A percentile compares a stretch with the other conserved stretches of the same genome.
These are phyloP conservation scores for Desmophyllum pertusum DNA, from an alignment of 92 coral and sea anemone species.

Conservation along the genomic window DNA sequence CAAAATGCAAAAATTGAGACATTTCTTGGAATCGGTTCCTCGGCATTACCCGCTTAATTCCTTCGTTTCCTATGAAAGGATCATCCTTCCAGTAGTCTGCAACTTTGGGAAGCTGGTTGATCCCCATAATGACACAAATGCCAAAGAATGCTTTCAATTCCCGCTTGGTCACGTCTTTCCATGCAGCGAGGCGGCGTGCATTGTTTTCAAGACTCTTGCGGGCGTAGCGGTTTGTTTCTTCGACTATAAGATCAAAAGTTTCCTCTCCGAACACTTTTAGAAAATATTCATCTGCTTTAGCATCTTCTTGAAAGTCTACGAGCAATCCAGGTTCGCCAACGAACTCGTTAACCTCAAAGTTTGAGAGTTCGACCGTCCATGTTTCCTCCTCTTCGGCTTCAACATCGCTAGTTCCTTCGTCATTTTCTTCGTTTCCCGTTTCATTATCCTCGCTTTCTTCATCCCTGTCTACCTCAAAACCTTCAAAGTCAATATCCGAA, in stretches of 20 bases:
- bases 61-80: neutral
- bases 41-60: neutral
- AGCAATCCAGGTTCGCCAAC: slow-evolving; percentile 16
- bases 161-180: neutral
- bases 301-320: slow-evolving; percentile 8
- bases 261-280: slow-evolving; percentile 9
- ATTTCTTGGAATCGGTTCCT: slow-evolving; percentile 8
- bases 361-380: slow-evolving; percentile 4
- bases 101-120: slow-evolving; percentile 2
- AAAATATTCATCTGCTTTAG: slow-evolving; percentile 24
- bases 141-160: slow-evolving; percentile 5
- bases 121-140: neutral
- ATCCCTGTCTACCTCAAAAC: slow-evolving; percentile 25
- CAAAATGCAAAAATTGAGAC: neutral
- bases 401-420: slow-evolving; percentile 12
- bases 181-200: slow-evolving; percentile 6
- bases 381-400: slow-evolving; percentile 5
- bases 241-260: slow-evolving; percentile 28
- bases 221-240: slow-evolving; percentile 14
- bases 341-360: slow-evolving; percentile 23
- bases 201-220: neutral
- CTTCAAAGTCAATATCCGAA: slow-evolving; percentile 46
- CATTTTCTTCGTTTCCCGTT: slow-evolving; percentile 12
- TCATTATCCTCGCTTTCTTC: slow-evolving; percentile 32
- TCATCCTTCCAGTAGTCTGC: neutral